Percentiles rank a stretch among this genome's conserved stretches.
phyloP scores from a whole-genome alignment of 1,140 invertebrate species.

The Lepidurus apus region DNA sequence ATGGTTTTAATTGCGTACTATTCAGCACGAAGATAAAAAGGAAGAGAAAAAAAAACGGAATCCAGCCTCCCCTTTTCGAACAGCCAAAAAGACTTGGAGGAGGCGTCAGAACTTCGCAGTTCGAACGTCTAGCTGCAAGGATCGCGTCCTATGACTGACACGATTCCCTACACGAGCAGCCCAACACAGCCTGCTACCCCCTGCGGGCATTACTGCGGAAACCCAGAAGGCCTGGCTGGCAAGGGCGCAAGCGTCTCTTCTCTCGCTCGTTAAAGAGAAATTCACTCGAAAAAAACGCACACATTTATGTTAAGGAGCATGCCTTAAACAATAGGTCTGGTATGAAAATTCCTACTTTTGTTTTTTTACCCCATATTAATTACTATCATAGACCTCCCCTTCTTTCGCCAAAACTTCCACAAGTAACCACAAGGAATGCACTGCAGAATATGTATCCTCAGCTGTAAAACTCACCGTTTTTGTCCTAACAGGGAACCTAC shows the following conservation, averaged over 20 bases:
- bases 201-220: constrained; percentile 10
- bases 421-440: too few relatives aligned
- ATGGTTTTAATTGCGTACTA: neutral
- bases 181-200: neutral
- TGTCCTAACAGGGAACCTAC: too few relatives aligned
- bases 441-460: too few relatives aligned
- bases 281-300: neutral
- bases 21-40: neutral
- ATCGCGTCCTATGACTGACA: neutral
- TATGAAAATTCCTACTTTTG: too few relatives aligned
- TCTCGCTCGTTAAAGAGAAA: too few relatives aligned
- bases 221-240: neutral
- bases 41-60: too few relatives aligned
- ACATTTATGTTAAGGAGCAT: neutral
- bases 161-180: neutral
- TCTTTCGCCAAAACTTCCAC: too few relatives aligned
- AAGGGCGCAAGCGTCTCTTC: neutral
- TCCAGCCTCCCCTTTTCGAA: too few relatives aligned
- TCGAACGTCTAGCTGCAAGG: neutral
- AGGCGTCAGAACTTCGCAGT: neutral
- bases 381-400: too few relatives aligned
- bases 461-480: too few relatives aligned
- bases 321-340: neutral
- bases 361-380: too few relatives aligned
- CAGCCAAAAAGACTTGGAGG: neutral